Conservation (phyloP, 2,113 vertebrate species). For the Toxotes chatareus region DNA sequence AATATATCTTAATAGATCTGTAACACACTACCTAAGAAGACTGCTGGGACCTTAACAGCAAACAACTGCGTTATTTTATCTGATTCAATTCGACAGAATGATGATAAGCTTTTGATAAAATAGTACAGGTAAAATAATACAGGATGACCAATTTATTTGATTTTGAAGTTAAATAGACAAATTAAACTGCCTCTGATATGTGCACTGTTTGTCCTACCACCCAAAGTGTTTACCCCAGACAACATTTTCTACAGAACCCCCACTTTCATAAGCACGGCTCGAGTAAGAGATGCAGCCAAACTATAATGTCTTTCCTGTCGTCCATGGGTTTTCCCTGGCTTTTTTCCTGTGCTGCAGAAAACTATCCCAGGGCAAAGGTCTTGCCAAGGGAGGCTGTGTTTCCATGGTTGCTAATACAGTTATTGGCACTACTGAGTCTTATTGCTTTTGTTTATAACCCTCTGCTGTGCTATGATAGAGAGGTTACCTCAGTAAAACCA, state of each 20-base stretch:
- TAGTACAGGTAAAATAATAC: too few species aligned
- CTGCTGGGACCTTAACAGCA: too few species aligned
- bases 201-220: neutral
- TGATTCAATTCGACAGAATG: too few species aligned
- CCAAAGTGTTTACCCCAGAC: too few species aligned
- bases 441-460: constrained; percentile 53
- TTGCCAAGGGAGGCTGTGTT: constrained; percentile 17
- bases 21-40: too few species aligned
- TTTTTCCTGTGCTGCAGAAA: neutral
- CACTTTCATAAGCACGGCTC: neutral
- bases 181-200: neutral
- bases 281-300: neutral
- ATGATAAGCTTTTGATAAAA: too few species aligned
- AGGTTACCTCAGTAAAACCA: constrained; percentile 28
- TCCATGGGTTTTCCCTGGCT: neutral
- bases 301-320: neutral
- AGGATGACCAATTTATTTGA: too few species aligned
- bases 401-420: constrained; percentile 45
- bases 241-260: neutral
- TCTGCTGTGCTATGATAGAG: constrained; percentile 48
- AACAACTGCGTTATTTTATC: too few species aligned
- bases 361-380: constrained; percentile 15
- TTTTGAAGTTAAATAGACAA: too few species aligned
- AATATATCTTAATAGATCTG: too few species aligned
- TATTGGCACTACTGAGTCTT: constrained; percentile 17